Conservation (phyloP, 2,888 invertebrate species). For the Itoplectis maculator region DNA sequence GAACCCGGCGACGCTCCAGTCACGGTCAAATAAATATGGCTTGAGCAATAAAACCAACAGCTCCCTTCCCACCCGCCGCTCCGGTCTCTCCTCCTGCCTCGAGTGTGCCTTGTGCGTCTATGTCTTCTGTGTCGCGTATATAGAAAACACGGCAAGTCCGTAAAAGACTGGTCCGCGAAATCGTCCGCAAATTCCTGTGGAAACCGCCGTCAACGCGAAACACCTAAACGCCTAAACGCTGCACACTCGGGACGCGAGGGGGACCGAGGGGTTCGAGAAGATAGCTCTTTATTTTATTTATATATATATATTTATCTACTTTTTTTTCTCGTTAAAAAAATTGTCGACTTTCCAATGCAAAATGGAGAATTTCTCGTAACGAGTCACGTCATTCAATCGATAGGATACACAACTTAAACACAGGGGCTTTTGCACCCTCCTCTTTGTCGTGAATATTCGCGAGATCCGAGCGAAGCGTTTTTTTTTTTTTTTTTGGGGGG, state of each 20-base stretch:
- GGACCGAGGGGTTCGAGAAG: background rate
- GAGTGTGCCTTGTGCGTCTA: background rate
- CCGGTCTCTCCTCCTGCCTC: background rate
- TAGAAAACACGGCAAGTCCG: slow-evolving; percentile 3
- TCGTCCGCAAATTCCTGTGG: background rate
- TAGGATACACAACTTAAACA: background rate
- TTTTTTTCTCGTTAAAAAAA: background rate
- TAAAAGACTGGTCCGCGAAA: slow-evolving; percentile 22
- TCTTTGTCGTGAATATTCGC: background rate
- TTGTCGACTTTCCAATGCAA: background rate
- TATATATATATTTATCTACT: background rate
- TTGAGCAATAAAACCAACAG: slow-evolving; percentile 75
- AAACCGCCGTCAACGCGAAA: slow-evolving; percentile 32
- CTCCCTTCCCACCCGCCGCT: slow-evolving; percentile 30
- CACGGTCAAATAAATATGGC: slow-evolving; percentile 74
- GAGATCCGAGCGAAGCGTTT: background rate
- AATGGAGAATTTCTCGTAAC: background rate
- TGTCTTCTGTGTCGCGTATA: no score
- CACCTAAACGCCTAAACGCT: slow-evolving; percentile 15
- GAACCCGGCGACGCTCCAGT: slow-evolving; percentile 59
- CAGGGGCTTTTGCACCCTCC: background rate
- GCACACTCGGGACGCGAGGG: background rate
- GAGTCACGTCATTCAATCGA: background rate
- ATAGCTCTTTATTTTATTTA: background rate
- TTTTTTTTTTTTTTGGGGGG: background rate